These are phyloP conservation scores for Anagrus nilaparvatae DNA, from an alignment of 1,140 invertebrate genomes.

Conservation along the genomic window DNA sequence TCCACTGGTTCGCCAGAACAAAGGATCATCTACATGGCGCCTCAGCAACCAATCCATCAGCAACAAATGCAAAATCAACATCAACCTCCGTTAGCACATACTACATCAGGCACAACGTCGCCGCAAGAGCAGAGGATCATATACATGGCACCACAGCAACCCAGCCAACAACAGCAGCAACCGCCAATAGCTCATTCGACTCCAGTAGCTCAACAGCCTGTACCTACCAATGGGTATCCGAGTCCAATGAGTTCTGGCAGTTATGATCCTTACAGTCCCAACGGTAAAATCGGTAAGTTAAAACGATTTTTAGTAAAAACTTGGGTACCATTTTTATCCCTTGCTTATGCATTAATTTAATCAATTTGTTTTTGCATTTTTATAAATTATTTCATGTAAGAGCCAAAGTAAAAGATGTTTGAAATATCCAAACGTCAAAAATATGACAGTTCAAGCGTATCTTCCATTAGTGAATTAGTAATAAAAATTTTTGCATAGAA, in stretches of 20 bases:
- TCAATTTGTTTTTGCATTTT: too few relatives aligned
- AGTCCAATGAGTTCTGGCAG: conserved; percentile 72
- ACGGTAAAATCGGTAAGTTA: conserved; percentile 71
- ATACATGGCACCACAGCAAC: neutral
- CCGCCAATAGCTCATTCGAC: conserved; percentile 39
- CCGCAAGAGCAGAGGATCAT: too few relatives aligned
- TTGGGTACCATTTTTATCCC: too few relatives aligned
- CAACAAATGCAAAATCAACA: conserved; percentile 26
- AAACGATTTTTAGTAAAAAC: too few relatives aligned
- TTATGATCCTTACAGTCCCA: conserved; percentile 78
- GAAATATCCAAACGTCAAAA: too few relatives aligned
- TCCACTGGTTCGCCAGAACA: conserved; percentile 44
- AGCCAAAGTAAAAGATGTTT: too few relatives aligned
- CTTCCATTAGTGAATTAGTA: too few relatives aligned
- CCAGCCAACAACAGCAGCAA: conserved; percentile 25
- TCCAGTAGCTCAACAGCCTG: conserved; percentile 40
- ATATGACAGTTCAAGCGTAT: too few relatives aligned
- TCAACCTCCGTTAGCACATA: conserved; percentile 47
- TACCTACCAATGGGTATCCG: conserved; percentile 68
- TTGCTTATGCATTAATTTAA: too few relatives aligned
- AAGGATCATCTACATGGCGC: conserved; percentile 44
- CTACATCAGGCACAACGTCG: conserved; percentile 8
- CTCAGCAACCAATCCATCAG: conserved; percentile 42
- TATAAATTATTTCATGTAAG: too few relatives aligned
- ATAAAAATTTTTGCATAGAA: too few relatives aligned